phyloP scores from a whole-genome alignment of 1,140 invertebrate genomes.

The Aporrectodea caliginosa region DNA sequence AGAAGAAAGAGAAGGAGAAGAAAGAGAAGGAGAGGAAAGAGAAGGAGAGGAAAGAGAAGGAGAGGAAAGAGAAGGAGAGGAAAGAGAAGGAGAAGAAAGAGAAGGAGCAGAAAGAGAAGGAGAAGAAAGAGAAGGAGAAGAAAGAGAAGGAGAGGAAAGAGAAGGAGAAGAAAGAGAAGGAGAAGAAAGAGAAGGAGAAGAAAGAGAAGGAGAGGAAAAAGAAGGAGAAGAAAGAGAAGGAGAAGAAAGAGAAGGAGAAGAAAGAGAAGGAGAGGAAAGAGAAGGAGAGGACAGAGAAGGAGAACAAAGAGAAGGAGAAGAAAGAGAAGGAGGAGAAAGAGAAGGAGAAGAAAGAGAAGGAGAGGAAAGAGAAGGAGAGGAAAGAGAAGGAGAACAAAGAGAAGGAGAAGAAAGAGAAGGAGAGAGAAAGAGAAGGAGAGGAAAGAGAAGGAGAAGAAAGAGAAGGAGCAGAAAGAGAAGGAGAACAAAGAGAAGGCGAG shows the following conservation, averaged over 20 bases:
- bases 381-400: too few relatives aligned
- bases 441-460: too few relatives aligned
- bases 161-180: background rate
- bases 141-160: conserved; percentile 3
- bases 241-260: conserved; percentile 15
- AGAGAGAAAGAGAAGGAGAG: conserved; percentile 15
- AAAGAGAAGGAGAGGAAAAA: background rate
- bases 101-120: background rate
- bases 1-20: conserved; percentile 6
- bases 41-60: background rate
- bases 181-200: conserved; percentile 2
- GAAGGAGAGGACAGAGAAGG: too few relatives aligned
- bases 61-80: background rate
- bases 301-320: too few relatives aligned
- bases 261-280: too few relatives aligned
- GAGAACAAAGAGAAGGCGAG: too few relatives aligned
- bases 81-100: background rate
- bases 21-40: background rate
- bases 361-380: too few relatives aligned
- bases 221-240: background rate
- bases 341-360: too few relatives aligned
- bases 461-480: too few relatives aligned
- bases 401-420: background rate
- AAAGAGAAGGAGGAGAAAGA: too few relatives aligned
- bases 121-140: background rate